phyloP scores from a whole-genome alignment of 2,113 vertebrate species.

The Oreochromis niloticus region DNA sequence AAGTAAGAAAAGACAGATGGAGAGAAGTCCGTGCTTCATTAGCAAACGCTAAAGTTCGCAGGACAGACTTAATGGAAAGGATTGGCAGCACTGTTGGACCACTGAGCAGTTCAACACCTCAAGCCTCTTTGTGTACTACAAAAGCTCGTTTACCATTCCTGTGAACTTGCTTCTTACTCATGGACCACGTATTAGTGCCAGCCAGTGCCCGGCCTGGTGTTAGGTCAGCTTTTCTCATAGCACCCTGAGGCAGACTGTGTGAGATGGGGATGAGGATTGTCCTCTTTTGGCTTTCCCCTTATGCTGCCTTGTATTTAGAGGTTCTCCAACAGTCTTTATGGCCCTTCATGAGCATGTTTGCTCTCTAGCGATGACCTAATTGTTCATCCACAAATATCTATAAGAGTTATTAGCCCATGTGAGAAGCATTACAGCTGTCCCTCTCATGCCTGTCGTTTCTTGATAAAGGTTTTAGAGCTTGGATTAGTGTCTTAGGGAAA shows the following conservation, averaged over 20 bases:
- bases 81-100: neutral
- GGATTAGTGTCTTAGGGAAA: neutral
- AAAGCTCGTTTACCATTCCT: constrained; percentile 4
- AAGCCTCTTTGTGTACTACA: constrained; percentile 7
- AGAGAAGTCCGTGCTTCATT: constrained; percentile 41
- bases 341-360: neutral
- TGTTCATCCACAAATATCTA: constrained; percentile 36
- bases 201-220: constrained; percentile 5
- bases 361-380: constrained; percentile 26
- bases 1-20: constrained; percentile 1
- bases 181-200: neutral
- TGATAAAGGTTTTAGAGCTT: constrained; percentile 6
- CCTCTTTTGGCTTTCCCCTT: constrained; percentile 10
- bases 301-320: neutral
- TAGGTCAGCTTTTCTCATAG: constrained; percentile 44
- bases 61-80: constrained; percentile 10
- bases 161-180: neutral
- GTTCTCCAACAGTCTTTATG: constrained; percentile 4
- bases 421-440: constrained; percentile 28
- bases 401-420: constrained; percentile 32
- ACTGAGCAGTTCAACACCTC: neutral
- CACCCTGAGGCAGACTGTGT: neutral
- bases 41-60: constrained; percentile 14
- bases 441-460: neutral
- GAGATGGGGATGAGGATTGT: neutral